These are phyloP conservation scores for Ephestia elutella DNA, from an alignment of 1,140 invertebrate species.

Conservation along the genomic window DNA sequence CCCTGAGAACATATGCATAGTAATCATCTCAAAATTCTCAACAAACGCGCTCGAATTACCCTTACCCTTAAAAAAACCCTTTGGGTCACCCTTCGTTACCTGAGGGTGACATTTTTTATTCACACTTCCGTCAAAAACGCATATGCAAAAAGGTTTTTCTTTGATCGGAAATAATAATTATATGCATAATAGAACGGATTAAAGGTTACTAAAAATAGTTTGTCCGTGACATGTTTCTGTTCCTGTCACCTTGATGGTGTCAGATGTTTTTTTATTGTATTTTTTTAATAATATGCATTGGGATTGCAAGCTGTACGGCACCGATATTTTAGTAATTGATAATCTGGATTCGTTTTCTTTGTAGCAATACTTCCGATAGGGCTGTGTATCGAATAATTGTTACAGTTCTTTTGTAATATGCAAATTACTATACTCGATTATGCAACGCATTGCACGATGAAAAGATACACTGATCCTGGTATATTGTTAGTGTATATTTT, in stretches of 20 bases:
- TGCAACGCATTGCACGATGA: neutral
- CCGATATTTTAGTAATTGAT: conserved; percentile 39
- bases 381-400: conserved; percentile 20
- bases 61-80: conserved; percentile 49
- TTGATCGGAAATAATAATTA: conserved; percentile 74
- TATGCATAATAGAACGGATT: conserved; percentile 72
- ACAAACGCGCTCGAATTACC: conserved; percentile 59
- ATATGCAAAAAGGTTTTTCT: conserved; percentile 70
- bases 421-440: conserved; percentile 19
- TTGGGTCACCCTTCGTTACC: conserved; percentile 59
- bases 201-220: conserved; percentile 48
- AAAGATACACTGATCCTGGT: conserved; percentile 3
- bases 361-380: conserved; percentile 18
- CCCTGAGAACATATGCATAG: conserved; percentile 70
- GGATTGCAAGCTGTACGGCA: conserved; percentile 38
- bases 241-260: conserved; percentile 65
- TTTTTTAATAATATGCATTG: conserved; percentile 51
- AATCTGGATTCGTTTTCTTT: conserved; percentile 23
- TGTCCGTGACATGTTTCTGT: conserved; percentile 48
- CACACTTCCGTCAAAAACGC: conserved; percentile 67
- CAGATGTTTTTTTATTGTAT: conserved; percentile 47
- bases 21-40: conserved; percentile 49
- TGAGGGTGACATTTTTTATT: conserved; percentile 72
- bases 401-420: conserved; percentile 18
- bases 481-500: neutral